Percentiles rank a stretch among this genome's conserved stretches.
Conservation (phyloP, 2,113 vertebrate genomes). For the Vimba vimba region DNA sequence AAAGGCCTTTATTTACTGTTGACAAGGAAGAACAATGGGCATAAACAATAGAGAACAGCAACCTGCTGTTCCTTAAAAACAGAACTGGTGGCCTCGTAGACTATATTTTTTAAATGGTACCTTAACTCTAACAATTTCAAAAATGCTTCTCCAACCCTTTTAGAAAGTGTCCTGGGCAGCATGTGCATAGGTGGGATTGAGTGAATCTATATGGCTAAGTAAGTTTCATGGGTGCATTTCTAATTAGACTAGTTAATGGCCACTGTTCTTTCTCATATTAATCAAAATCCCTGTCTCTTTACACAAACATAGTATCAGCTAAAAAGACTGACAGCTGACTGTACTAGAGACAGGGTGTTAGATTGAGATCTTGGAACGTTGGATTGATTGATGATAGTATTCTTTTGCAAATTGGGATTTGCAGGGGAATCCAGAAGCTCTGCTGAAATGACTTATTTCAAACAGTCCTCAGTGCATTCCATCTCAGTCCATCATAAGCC, state of each 20-base stretch:
- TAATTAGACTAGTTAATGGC: conserved; percentile 23
- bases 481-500: conserved; percentile 31
- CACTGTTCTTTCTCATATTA: conserved; percentile 1
- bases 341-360: background rate
- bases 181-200: conserved; percentile 3
- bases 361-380: conserved; percentile 28
- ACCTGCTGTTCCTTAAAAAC: conserved; percentile 44
- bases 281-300: background rate
- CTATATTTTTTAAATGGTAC: background rate
- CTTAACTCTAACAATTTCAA: no score
- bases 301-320: conserved; percentile 2
- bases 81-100: conserved; percentile 4
- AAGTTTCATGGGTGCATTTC: background rate
- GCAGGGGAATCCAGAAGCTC: background rate
- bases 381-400: conserved; percentile 41
- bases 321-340: conserved; percentile 38
- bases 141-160: no score
- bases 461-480: conserved; percentile 31
- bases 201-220: background rate
- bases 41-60: conserved; percentile 52
- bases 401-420: conserved; percentile 29
- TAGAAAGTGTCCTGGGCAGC: background rate
- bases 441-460: conserved; percentile 47
- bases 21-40: conserved; percentile 41
- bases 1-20: conserved; percentile 57